Percentiles rank a stretch among this genome's conserved stretches.
phyloP scores from a whole-genome alignment of 1,140 invertebrate genomes.

The Glomeris maerens region DNA sequence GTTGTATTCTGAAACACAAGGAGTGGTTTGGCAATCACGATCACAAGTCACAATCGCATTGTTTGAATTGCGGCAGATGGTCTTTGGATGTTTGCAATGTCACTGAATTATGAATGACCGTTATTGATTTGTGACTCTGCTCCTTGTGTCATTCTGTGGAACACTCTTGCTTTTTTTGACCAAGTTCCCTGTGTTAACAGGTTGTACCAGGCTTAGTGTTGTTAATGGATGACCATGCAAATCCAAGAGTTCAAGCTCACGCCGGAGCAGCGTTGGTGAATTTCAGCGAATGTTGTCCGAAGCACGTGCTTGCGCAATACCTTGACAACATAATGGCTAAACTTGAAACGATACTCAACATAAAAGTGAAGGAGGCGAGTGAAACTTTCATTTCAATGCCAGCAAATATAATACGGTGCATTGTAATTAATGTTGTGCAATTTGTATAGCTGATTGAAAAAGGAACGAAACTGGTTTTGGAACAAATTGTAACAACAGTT shows the following conservation, averaged over 20 bases:
- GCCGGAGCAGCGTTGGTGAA: slow-evolving; percentile 87
- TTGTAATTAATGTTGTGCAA: background rate
- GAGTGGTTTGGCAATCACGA: too few relatives aligned
- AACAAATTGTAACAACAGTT: slow-evolving; percentile 96
- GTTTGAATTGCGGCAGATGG: too few relatives aligned
- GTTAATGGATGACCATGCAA: slow-evolving; percentile 78
- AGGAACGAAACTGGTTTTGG: slow-evolving; percentile 89
- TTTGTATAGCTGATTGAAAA: slow-evolving; percentile 59
- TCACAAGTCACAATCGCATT: too few relatives aligned
- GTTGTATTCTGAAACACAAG: background rate
- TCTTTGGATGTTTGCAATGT: too few relatives aligned
- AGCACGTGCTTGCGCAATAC: slow-evolving; percentile 79
- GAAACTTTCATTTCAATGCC: background rate
- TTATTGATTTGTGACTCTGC: too few relatives aligned
- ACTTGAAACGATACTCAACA: slow-evolving; percentile 73
- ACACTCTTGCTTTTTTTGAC: background rate
- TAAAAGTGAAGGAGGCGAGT: slow-evolving; percentile 77
- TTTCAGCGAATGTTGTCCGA: slow-evolving; percentile 97
- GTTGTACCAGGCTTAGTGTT: slow-evolving; percentile 79
- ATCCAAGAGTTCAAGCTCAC: slow-evolving; percentile 79
- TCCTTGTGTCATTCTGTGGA: too few relatives aligned
- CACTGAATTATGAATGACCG: too few relatives aligned
- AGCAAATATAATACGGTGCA: slow-evolving; percentile 1
- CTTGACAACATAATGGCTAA: slow-evolving; percentile 80
- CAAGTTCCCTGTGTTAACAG: slow-evolving; percentile 16